Percentiles rank a stretch among this genome's conserved stretches.
phyloP scores from a whole-genome alignment of 1,140 invertebrate species.

The Aethina tumida region DNA sequence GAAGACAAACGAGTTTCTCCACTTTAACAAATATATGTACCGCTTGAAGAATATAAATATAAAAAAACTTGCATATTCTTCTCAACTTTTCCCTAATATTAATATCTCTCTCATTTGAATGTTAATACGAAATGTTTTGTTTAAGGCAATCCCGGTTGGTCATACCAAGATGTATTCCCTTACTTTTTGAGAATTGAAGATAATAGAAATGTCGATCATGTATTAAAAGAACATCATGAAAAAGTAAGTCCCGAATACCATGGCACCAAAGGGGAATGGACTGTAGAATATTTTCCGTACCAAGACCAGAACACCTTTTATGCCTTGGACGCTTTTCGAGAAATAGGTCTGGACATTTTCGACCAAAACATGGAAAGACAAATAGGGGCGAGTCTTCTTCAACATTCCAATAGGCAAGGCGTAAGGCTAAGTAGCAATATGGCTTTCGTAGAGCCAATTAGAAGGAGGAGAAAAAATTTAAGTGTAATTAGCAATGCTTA shows the following conservation, averaged over 20 bases:
- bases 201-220: constrained; percentile 48
- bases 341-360: neutral
- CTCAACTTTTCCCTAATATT: neutral
- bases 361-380: neutral
- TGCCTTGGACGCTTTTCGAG: constrained; percentile 57
- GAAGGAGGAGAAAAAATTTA: constrained; percentile 55
- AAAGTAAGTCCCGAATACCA: constrained; percentile 52
- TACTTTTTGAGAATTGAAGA: constrained; percentile 70
- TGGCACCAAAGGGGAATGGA: constrained; percentile 51
- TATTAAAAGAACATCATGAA: too few relatives aligned
- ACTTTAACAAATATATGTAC: too few relatives aligned
- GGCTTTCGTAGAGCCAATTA: constrained; percentile 78
- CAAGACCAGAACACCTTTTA: constrained; percentile 47
- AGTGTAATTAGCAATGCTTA: constrained; percentile 66
- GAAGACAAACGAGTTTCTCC: too few relatives aligned
- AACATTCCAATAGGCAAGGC: constrained; percentile 65
- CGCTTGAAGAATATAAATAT: constrained; percentile 1
- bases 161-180: constrained; percentile 65
- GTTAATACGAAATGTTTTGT: too few relatives aligned
- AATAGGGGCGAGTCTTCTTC: constrained; percentile 16
- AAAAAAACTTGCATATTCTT: neutral
- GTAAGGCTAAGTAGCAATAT: constrained; percentile 67
- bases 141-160: constrained; percentile 58
- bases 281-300: constrained; percentile 51
- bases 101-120: too few relatives aligned